These are phyloP conservation scores for Campylomormyrus tamandua DNA, from an alignment of 2,113 vertebrate species.

Conservation along the genomic window DNA sequence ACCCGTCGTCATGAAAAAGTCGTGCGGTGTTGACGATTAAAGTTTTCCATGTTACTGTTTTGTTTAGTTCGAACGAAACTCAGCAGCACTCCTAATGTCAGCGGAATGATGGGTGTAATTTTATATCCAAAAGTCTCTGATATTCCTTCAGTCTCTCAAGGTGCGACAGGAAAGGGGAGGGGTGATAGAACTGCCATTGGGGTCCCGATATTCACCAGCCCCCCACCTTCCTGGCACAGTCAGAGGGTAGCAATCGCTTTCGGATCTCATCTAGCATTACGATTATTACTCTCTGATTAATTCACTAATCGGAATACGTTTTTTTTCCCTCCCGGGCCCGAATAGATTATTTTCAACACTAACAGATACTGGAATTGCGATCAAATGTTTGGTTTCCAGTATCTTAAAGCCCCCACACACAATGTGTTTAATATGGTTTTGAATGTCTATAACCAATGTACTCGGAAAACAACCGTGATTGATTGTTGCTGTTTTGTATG, in stretches of 20 bases:
- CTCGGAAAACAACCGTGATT: not conserved
- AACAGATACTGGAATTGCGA: not conserved
- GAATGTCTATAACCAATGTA: not conserved
- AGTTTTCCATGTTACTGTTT: not conserved
- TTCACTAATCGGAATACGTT: conserved; percentile 30
- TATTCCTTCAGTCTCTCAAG: not conserved
- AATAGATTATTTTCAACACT: not conserved
- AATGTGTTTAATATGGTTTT: not conserved
- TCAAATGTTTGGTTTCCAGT: not conserved
- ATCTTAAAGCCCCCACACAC: not conserved
- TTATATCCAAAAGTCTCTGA: not conserved
- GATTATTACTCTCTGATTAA: conserved; percentile 38
- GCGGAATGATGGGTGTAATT: not conserved
- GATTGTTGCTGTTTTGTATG: not conserved
- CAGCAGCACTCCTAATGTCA: not conserved
- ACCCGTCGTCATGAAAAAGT: not conserved
- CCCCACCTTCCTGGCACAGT: not conserved
- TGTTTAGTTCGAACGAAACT: not conserved
- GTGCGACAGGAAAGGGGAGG: not conserved
- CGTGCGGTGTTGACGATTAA: not conserved
- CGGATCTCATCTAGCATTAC: not conserved
- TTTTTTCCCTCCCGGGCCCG: not conserved
- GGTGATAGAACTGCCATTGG: not conserved
- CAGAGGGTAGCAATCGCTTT: conserved; percentile 28
- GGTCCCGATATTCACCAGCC: not conserved